phyloP scores from a whole-genome alignment of 2,888 invertebrate species.

The Drosophila mayaguana region DNA sequence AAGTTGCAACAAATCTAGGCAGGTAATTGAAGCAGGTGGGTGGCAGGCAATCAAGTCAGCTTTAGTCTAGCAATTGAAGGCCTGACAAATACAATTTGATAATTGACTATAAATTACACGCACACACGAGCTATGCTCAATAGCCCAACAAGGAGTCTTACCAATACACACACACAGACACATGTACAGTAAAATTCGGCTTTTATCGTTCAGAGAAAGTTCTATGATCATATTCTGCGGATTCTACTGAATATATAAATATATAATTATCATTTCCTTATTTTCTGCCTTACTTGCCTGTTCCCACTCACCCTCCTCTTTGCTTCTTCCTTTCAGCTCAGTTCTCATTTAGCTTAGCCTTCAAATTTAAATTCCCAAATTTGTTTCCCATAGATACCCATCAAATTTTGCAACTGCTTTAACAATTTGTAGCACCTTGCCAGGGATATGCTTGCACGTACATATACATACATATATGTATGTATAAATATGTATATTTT shows the following conservation, averaged over 20 bases:
- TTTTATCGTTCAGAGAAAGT: too few relatives aligned
- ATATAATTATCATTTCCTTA: too few relatives aligned
- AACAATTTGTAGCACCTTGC: slow-evolving; percentile 10
- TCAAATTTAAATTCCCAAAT: not conserved
- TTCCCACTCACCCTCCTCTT: not conserved
- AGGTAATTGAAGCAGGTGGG: not conserved
- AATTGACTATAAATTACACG: slow-evolving; percentile 3
- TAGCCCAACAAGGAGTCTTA: not conserved
- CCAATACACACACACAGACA: too few relatives aligned
- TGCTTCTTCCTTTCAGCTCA: too few relatives aligned
- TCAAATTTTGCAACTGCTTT: not conserved
- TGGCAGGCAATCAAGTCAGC: slow-evolving; percentile 1
- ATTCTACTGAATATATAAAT: too few relatives aligned
- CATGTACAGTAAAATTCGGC: too few relatives aligned
- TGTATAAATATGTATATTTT: not conserved
- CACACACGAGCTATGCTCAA: not conserved
- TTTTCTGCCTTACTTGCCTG: not conserved
- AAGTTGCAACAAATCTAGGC: not conserved
- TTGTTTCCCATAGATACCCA: not conserved
- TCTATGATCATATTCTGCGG: too few relatives aligned
- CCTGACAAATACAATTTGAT: slow-evolving; percentile 3
- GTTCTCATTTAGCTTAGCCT: not conserved
- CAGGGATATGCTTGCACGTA: not conserved
- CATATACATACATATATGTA: too few relatives aligned
- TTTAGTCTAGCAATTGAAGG: not conserved